Evolutionary conservation across 2,797 vertebrate genomes (phyloP).

Genomic region (Lepilemur septentrionalis): DNA sequence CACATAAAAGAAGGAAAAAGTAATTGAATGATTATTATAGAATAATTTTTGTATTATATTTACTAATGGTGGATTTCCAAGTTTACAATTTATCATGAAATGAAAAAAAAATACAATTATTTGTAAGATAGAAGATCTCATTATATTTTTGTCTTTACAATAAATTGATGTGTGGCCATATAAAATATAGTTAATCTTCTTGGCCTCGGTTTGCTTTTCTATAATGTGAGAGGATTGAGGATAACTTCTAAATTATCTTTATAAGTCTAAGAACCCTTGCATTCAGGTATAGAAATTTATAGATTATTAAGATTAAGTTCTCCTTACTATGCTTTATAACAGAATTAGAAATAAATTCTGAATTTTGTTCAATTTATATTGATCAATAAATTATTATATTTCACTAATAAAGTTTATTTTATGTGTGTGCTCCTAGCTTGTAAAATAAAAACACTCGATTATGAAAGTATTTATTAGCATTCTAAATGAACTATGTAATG

Average conservation of each 20-base stretch:
- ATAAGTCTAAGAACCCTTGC: not conserved
- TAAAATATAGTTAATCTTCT: not conserved
- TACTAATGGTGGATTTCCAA: not conserved
- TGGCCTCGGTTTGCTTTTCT: not conserved
- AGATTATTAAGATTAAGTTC: not conserved
- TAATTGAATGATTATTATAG: not conserved
- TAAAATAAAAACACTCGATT: conserved; percentile 28
- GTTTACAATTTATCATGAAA: not conserved
- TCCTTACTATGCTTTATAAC: not conserved
- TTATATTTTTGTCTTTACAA: not conserved
- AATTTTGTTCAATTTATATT: not conserved
- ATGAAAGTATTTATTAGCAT: not conserved
- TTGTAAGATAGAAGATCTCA: not conserved
- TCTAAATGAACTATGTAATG: not conserved
- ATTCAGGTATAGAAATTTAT: not conserved
- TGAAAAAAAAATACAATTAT: not conserved
- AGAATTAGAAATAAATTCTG: not conserved
- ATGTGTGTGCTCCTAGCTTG: not conserved
- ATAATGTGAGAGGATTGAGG: not conserved
- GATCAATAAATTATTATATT: not conserved
- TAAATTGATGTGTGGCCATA: not conserved
- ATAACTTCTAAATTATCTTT: not conserved
- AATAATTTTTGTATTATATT: not conserved
- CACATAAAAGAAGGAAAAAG: not conserved
- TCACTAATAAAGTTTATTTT: conserved; percentile 23